Percentiles rank a stretch among this genome's conserved stretches.
Evolutionary conservation across 2,113 vertebrate genomes (phyloP).

Genomic region (Melanerpes aurifrons): DNA sequence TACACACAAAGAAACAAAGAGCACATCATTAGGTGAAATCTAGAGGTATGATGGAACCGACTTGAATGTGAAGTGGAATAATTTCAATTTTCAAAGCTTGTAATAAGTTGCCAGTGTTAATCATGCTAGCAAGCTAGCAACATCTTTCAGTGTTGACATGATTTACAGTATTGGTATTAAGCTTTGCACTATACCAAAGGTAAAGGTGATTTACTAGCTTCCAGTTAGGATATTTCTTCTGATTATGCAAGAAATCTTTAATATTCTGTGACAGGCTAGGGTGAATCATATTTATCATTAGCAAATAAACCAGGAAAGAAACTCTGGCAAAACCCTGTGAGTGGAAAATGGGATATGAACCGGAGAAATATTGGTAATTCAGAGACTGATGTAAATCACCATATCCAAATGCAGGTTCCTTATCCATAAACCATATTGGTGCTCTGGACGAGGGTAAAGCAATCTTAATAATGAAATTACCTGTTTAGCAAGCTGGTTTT

Average conservation of each 20-base stretch:
- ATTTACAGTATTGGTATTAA: slow-evolving; percentile 31
- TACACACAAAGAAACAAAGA: not conserved
- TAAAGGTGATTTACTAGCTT: slow-evolving; percentile 38
- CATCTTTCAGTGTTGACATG: not conserved
- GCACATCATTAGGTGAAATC: not conserved
- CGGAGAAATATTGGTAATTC: slow-evolving; percentile 17
- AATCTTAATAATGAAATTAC: slow-evolving; percentile 35
- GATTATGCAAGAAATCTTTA: slow-evolving; percentile 11
- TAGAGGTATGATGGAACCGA: not conserved
- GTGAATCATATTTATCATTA: not conserved
- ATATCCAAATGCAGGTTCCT: not conserved
- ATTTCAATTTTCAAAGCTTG: not conserved
- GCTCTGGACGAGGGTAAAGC: slow-evolving; percentile 32
- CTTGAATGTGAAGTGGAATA: not conserved
- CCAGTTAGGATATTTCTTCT: slow-evolving; percentile 11
- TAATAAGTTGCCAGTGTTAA: not conserved
- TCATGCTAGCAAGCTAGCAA: not conserved
- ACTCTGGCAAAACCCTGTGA: not conserved
- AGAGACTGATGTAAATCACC: not conserved
- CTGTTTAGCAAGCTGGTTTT: slow-evolving; percentile 5
- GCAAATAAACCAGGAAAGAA: not conserved
- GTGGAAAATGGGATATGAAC: not conserved
- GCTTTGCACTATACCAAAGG: slow-evolving; percentile 1
- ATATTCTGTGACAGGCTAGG: not conserved
- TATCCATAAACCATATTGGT: slow-evolving; percentile 3